Evolutionary conservation across 92 coral and sea anemone species (phyloP).

Genomic region (Porites evermanni): DNA sequence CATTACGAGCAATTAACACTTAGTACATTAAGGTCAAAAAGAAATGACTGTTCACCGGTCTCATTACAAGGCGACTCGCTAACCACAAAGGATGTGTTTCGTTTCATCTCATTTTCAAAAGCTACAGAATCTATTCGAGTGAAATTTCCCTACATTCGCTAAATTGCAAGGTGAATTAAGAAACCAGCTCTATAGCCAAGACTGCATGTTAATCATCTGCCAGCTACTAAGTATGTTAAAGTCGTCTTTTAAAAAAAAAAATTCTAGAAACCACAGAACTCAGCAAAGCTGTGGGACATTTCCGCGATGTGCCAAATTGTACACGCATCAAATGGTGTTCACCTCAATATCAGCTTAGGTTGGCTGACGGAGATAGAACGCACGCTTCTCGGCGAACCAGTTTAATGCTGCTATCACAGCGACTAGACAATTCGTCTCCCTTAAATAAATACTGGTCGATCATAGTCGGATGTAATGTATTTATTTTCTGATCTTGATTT

Average conservation of each 20-base stretch:
- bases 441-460: slow-evolving; percentile 33
- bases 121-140: slow-evolving; percentile 21
- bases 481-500: slow-evolving; percentile 41
- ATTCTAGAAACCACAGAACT: slow-evolving; percentile 27
- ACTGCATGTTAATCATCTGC: slow-evolving; percentile 6
- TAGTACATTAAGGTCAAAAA: background rate
- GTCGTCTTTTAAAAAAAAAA: background rate
- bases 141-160: slow-evolving; percentile 31
- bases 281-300: slow-evolving; percentile 20
- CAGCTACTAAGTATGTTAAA: background rate
- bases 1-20: background rate
- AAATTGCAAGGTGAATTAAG: slow-evolving; percentile 37
- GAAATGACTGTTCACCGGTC: background rate
- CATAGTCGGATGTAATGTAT: slow-evolving; percentile 43
- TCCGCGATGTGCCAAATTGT: slow-evolving; percentile 16
- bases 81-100: slow-evolving; percentile 26
- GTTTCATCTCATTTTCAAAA: slow-evolving; percentile 25
- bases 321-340: background rate
- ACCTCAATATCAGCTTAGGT: background rate
- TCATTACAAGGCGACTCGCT: slow-evolving; percentile 2
- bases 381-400: slow-evolving; percentile 9
- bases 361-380: background rate
- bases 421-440: slow-evolving; percentile 44
- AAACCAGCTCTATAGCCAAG: slow-evolving; percentile 11
- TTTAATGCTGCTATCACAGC: slow-evolving; percentile 37